Conservation (phyloP, 37 sponge, comb jelly and placozoan species). For the Corticium candelabrum region DNA sequence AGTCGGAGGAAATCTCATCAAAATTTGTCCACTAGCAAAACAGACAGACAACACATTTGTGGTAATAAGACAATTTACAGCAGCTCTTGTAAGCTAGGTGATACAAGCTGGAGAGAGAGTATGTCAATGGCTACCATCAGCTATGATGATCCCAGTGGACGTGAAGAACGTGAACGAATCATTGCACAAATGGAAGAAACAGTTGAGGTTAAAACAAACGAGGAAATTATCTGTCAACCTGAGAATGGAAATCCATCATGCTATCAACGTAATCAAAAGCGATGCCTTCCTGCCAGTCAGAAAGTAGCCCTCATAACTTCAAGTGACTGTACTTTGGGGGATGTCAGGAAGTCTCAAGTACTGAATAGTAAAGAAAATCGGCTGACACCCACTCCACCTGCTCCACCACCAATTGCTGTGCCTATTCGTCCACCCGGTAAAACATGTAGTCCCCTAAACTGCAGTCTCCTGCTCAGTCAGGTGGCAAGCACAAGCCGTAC, state of each 20-base stretch:
- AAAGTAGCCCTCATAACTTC: not conserved
- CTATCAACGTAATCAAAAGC: no score
- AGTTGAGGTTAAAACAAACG: not conserved
- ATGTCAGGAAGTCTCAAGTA: not conserved
- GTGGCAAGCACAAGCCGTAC: no score
- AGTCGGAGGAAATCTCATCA: no score
- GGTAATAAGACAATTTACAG: not conserved
- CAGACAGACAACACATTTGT: not conserved
- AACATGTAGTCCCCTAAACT: not conserved
- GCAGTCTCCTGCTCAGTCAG: not conserved
- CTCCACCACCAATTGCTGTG: not conserved
- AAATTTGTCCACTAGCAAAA: not conserved
- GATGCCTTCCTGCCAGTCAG: no score
- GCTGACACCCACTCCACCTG: not conserved
- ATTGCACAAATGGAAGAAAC: constrained; percentile 33
- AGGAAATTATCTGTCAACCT: not conserved
- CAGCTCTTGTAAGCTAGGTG: no score
- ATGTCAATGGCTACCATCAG: constrained; percentile 5
- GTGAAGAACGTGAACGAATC: constrained; percentile 46
- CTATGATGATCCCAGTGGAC: constrained; percentile 61
- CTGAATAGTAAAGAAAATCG: not conserved
- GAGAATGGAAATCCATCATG: not conserved
- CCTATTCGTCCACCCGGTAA: not conserved
- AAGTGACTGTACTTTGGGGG: not conserved
- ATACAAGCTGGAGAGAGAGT: not conserved